Evolutionary conservation across 1,140 invertebrate genomes (phyloP).

Genomic region (Ladona fulva): DNA sequence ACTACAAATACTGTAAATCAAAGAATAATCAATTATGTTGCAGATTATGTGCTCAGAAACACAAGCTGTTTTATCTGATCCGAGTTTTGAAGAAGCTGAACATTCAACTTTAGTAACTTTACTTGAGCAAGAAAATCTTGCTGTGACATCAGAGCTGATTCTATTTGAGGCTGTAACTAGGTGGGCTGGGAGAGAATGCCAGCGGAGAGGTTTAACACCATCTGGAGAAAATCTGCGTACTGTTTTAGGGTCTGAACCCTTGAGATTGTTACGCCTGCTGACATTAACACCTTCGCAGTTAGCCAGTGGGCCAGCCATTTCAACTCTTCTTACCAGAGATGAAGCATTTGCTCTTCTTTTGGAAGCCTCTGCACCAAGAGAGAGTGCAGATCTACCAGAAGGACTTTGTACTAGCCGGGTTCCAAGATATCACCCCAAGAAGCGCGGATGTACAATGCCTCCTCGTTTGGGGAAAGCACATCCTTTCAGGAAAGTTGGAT

Average conservation of each 20-base stretch:
- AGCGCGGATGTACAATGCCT: background rate
- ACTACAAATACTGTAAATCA: background rate
- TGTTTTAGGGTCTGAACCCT: conserved; percentile 42
- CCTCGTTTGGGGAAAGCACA: too few species aligned
- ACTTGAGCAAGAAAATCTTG: conserved; percentile 59
- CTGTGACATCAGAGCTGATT: conserved; percentile 62
- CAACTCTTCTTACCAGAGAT: conserved; percentile 54
- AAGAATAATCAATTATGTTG: conserved; percentile 27
- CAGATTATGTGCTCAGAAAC: conserved; percentile 65
- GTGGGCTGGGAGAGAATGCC: conserved; percentile 46
- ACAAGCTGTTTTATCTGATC: conserved; percentile 58
- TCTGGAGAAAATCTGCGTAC: conserved; percentile 28
- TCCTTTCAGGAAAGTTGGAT: too few species aligned
- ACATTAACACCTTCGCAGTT: conserved; percentile 69
- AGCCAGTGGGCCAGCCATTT: conserved; percentile 63
- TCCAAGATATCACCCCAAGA: conserved; percentile 12
- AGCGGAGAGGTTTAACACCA: conserved; percentile 26
- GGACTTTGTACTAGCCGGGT: conserved; percentile 47
- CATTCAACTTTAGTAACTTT: conserved; percentile 60
- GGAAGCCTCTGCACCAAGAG: conserved; percentile 50
- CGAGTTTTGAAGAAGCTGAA: conserved; percentile 65
- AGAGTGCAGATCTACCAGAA: conserved; percentile 35
- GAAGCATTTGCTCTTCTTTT: conserved; percentile 73
- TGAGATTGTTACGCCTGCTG: conserved; percentile 62
- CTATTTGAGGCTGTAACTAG: conserved; percentile 60